Evolutionary conservation across 2,113 vertebrate genomes (phyloP), one percentile per base, ranked within the genome.

Genomic region (Tetrax tetrax): DNA sequence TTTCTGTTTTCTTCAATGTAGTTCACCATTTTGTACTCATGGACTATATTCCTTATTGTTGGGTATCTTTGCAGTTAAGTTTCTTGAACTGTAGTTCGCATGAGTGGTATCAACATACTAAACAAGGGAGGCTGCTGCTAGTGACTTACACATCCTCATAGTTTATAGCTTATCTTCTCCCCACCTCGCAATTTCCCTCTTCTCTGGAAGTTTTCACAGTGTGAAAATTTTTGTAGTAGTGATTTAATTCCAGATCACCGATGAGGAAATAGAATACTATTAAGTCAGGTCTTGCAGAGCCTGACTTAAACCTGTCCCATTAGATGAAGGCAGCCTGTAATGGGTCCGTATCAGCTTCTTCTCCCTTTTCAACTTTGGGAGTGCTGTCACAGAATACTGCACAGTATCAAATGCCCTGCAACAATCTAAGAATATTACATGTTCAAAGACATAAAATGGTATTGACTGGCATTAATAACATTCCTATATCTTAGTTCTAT

Each of bases 111-210:
- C 22, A 89, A 31, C 8, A 41, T 29, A 43, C 48, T 69, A 23
- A 87, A 59, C 8, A 68, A 65, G 13, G 27, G 15, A 93, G 47
- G n/a, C 45, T 56, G 6, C 16, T 71, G 16, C 0, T 57, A 33
- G 6, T 76, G 19, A 25, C 15, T 79, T 75, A 43, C 24, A 25
- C 37, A 33, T 53, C 20, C 22, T 80, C 37, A 9, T 4, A 35
- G 27, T 75, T 54, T 29, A 29, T 53, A 27, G 6, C 41, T 93
- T 59, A 48, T 64, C 2, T 1, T 7, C 4, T 57, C 14, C 6
- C 8, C 8, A 1, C 3, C 2, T 16, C 3, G 2, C 25, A 9
- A 0, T 7, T 69, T 88, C 79, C 85, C 41, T 69, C 5, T 79
- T 71, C 6, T 47, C 45, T 65, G 33, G 12, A 77, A 47, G 24